Conservation (phyloP, 2,888 invertebrate genomes). For the Tenthredo mesomela region DNA sequence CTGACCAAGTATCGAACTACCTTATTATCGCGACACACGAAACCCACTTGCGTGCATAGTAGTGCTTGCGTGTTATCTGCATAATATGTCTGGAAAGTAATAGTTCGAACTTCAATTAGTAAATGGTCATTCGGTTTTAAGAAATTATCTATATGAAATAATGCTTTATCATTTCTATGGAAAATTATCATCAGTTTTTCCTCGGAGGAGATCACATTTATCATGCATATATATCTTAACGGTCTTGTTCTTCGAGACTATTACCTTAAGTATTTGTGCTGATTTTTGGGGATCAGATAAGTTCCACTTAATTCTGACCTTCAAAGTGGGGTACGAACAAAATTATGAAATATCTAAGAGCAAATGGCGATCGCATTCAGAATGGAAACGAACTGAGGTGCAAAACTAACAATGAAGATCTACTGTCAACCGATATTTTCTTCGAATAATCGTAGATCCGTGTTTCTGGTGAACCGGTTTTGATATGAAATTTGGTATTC, state of each 20-base stretch:
- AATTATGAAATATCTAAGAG: neutral
- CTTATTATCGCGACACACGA: conserved; percentile 24
- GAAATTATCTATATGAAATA: conserved; percentile 16
- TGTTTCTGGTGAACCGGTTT: neutral
- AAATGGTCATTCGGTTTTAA: neutral
- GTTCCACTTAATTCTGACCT: neutral
- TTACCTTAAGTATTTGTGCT: neutral
- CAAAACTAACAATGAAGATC: neutral
- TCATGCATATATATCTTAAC: neutral
- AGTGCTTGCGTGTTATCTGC: conserved; percentile 26
- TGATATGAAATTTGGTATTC: neutral
- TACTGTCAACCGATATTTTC: conserved; percentile 22
- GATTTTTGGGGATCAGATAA: neutral
- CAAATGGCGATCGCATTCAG: neutral
- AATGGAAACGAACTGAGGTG: neutral
- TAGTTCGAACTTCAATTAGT: neutral
- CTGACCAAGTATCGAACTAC: neutral
- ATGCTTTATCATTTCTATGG: neutral
- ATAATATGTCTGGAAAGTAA: conserved; percentile 25
- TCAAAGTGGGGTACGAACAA: neutral
- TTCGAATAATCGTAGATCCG: conserved; percentile 26
- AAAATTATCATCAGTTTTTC: neutral
- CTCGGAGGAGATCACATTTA: neutral
- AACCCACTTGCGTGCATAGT: conserved; percentile 22
- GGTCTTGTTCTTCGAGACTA: neutral